Base-by-base conservation (phyloP, 1,140 invertebrate species). In the Ceratina australensis region DNA sequence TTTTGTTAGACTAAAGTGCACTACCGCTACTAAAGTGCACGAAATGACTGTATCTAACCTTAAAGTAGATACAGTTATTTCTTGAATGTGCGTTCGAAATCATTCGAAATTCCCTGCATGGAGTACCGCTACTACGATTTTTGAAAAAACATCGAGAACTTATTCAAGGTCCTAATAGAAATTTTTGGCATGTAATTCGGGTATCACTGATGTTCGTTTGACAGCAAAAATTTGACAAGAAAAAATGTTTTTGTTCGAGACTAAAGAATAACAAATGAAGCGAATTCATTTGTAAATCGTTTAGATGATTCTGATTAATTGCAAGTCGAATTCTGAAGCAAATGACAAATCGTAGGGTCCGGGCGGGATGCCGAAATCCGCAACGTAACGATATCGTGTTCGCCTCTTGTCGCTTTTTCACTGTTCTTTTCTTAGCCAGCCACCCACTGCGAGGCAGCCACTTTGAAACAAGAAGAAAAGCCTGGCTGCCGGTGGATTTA, bases 401-500 rank as follows among this genome's bases (percentile, higher is more conserved):
- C 22, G 4, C 33, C 1, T 26, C 16, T 52, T 10, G n/a, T 2
- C 12, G 12, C 8, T 57, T 24, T 28, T 22, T 49, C 10, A 2
- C 42, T 5, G 56, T 74, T 74, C 72, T 74, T 66, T 66, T 66
- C 33, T 74, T 66, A 52, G 64, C n/a, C 54, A 81, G 60, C 72
- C 68, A 76, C 76, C 80, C 82, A 76, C 49, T 22, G 60, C 22
- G 76, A 63, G 64, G 15, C 3, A 12, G 56, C 59, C 59, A 50
- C n/a, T 7, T 0, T 47, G 50, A 54, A 65, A 69, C 26, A 69
- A 63, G 59, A 76, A 69, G 73, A 64, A 68, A 69, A 76, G 60
- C 42, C 47, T 22, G 8, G 4, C 61, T 16, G 47, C 57, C 33
- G 56, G 15, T 47, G 61, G 61, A 73, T 88, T 88, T 87, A 84